These are phyloP conservation scores for Rhimphoctona megacephalus DNA, from an alignment of 2,888 invertebrate genomes.

Conservation along the genomic window DNA sequence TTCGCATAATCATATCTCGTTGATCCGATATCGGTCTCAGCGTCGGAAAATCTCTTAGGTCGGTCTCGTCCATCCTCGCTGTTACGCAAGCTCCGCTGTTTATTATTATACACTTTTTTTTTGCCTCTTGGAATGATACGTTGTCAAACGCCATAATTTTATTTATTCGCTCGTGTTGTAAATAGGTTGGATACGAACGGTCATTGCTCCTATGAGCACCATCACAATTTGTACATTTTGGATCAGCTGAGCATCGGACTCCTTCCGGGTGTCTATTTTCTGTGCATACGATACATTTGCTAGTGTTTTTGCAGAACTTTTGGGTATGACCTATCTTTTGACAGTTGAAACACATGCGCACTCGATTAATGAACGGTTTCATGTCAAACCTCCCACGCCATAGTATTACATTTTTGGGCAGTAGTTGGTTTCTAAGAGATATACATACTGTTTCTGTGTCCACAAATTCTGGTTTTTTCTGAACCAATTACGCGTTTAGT, in stretches of 20 bases:
- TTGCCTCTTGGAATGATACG: conserved; percentile 28
- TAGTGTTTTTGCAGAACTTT: conserved; percentile 9
- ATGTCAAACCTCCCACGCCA: conserved; percentile 27
- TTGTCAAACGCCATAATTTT: conserved; percentile 33
- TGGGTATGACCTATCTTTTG: conserved; percentile 24
- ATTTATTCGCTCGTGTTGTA: conserved; percentile 18
- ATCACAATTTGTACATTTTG: conserved; percentile 15
- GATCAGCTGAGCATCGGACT: background rate
- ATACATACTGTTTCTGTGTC: conserved; percentile 17
- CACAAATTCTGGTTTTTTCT: background rate
- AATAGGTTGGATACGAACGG: background rate
- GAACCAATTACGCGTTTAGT: background rate
- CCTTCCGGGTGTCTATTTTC: background rate
- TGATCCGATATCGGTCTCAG: background rate
- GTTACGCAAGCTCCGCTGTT: background rate
- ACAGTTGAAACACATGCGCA: conserved; percentile 15
- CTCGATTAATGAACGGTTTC: conserved; percentile 34
- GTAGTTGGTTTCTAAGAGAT: conserved; percentile 9
- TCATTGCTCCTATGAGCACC: conserved; percentile 20
- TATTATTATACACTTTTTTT: background rate
- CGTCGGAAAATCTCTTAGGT: conserved; percentile 28
- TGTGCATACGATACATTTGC: background rate
- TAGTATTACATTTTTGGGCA: background rate
- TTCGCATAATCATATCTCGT: conserved; percentile 6
- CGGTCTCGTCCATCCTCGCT: background rate